Evolutionary conservation across 2,113 vertebrate species (phyloP).

Genomic region (Poeciliopsis occidentalis): DNA sequence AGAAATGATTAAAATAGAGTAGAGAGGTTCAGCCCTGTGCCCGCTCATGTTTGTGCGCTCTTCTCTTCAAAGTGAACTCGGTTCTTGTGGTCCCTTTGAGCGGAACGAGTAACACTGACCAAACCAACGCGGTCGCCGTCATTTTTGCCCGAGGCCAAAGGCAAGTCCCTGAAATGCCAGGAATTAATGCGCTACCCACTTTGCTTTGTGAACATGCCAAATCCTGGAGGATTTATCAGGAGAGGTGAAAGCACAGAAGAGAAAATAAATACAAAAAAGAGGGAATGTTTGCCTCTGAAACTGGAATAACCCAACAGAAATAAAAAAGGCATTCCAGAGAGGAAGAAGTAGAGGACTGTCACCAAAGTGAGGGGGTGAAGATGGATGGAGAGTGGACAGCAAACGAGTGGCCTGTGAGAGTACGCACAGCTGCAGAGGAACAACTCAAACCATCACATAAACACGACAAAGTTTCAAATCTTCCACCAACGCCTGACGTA

Average conservation of each 20-base stretch:
- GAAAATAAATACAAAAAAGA: background rate
- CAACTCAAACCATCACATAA: constrained; percentile 67
- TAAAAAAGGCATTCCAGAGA: constrained; percentile 43
- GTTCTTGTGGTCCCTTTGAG: constrained; percentile 69
- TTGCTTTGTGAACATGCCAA: constrained; percentile 41
- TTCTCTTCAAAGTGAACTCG: constrained; percentile 62
- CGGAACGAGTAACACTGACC: constrained; percentile 71
- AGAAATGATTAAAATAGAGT: constrained; percentile 72
- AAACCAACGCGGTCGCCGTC: constrained; percentile 60
- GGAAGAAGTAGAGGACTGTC: constrained; percentile 42
- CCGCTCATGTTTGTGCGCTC: constrained; percentile 63
- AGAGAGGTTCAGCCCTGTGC: constrained; percentile 42
- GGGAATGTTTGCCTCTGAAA: constrained; percentile 20
- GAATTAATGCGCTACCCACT: constrained; percentile 56
- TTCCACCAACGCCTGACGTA: background rate
- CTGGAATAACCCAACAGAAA: constrained; percentile 26
- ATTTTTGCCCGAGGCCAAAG: constrained; percentile 56
- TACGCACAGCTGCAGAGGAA: constrained; percentile 76
- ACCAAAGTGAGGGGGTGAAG: constrained; percentile 24
- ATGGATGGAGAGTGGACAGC: constrained; percentile 49
- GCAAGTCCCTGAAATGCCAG: constrained; percentile 68
- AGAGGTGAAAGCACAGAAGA: constrained; percentile 34
- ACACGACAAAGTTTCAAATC: constrained; percentile 48
- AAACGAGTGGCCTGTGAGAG: constrained; percentile 53
- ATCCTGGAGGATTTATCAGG: constrained; percentile 24